These are phyloP conservation scores for Rhynchonema sp. DNA, from an alignment of 2,888 invertebrate genomes.

Conservation along the genomic window DNA sequence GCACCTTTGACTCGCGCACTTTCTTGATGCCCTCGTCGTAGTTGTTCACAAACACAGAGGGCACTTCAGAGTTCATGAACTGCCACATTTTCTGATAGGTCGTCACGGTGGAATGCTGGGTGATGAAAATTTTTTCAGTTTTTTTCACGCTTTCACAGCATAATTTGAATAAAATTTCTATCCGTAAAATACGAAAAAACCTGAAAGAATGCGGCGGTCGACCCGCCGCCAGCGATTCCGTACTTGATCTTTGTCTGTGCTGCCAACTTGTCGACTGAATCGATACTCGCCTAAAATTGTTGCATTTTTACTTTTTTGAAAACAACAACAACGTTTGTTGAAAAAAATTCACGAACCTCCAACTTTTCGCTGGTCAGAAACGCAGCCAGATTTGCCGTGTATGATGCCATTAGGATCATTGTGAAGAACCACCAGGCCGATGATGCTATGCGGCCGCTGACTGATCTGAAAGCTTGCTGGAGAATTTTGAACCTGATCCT, in stretches of 20 bases:
- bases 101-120: constrained; percentile 2
- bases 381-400: constrained; percentile 87
- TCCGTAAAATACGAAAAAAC: constrained; percentile 37
- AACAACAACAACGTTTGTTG: neutral
- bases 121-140: no score
- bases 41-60: neutral
- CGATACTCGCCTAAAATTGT: constrained; percentile 51
- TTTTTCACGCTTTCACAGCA: no score
- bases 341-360: constrained; percentile 28
- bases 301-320: neutral
- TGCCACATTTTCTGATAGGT: constrained; percentile 7
- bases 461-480: constrained; percentile 39
- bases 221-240: constrained; percentile 30
- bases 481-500: no score
- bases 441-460: constrained; percentile 82
- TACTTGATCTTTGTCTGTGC: constrained; percentile 74
- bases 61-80: constrained; percentile 4
- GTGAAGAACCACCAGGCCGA: constrained; percentile 99
- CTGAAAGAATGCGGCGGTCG: constrained; percentile 65
- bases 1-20: constrained; percentile 6
- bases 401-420: constrained; percentile 82
- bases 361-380: constrained; percentile 85
- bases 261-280: constrained; percentile 64
- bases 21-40: constrained; percentile 7
- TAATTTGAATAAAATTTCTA: no score